These are phyloP conservation scores for Cerastis leucographa DNA, from an alignment of 2,888 invertebrate species.

Conservation along the genomic window DNA sequence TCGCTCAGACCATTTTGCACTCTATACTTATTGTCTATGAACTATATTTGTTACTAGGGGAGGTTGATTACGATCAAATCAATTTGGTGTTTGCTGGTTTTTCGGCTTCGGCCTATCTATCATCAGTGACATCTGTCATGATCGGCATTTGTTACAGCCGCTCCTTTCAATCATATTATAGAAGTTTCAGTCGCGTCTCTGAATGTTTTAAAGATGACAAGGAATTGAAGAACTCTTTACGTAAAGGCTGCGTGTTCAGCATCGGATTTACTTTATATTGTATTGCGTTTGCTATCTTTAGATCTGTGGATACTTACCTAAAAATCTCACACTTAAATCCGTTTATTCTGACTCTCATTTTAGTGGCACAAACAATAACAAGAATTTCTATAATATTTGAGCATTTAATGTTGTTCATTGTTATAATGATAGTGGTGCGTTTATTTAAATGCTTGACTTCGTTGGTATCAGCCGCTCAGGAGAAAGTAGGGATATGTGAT, in stretches of 20 bases:
- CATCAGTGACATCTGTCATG: background rate
- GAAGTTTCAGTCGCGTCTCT: background rate
- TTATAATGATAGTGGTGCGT: constrained; percentile 28
- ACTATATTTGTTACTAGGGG: background rate
- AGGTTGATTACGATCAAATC: background rate
- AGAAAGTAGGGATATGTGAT: background rate
- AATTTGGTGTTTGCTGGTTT: background rate
- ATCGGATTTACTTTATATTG: background rate
- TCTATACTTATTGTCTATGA: background rate
- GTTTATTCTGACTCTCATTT: background rate
- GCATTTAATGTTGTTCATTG: constrained; percentile 8
- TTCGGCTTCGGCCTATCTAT: background rate
- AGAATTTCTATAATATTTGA: constrained; percentile 11
- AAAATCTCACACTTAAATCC: constrained; percentile 2
- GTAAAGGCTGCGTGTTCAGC: background rate
- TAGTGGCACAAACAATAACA: constrained; percentile 6
- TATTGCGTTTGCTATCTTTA: constrained; percentile 2
- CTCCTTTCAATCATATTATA: background rate
- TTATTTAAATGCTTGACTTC: constrained; percentile 20
- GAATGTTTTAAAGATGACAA: constrained; percentile 6
- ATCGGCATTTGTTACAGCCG: background rate
- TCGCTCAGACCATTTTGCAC: background rate
- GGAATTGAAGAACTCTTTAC: background rate
- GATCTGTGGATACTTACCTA: background rate
- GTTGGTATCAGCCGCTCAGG: background rate